Evolutionary conservation across 2,888 invertebrate species (phyloP).

Genomic region (Ochlodes sylvanus): DNA sequence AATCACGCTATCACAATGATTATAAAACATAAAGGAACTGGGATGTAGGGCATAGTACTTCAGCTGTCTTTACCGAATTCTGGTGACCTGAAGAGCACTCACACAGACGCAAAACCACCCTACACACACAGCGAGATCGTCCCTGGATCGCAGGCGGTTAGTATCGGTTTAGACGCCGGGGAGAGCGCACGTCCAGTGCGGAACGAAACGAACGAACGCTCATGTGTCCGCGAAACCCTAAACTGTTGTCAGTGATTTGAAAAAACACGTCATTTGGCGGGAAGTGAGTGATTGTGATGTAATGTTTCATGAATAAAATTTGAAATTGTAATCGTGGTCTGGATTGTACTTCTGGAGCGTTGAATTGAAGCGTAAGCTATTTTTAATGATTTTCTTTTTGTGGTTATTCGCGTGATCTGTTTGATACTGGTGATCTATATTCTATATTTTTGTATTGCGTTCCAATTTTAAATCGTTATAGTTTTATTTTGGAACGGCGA

Average conservation of each 20-base stretch:
- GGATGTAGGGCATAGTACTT: slow-evolving; percentile 68
- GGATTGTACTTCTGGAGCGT: slow-evolving; percentile 35
- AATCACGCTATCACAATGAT: neutral
- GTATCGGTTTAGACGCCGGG: slow-evolving; percentile 56
- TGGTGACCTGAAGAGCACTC: slow-evolving; percentile 73
- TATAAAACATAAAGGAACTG: slow-evolving; percentile 44
- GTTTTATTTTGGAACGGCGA: slow-evolving; percentile 27
- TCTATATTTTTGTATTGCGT: slow-evolving; percentile 31
- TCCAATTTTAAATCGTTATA: slow-evolving; percentile 29
- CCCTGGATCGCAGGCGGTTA: slow-evolving; percentile 56
- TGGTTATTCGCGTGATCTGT: slow-evolving; percentile 25
- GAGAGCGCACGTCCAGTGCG: slow-evolving; percentile 44
- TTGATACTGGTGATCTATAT: slow-evolving; percentile 29
- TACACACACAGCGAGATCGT: slow-evolving; percentile 48
- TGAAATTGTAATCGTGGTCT: slow-evolving; percentile 16
- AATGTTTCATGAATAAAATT: slow-evolving; percentile 32
- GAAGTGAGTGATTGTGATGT: slow-evolving; percentile 38
- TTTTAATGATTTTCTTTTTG: slow-evolving; percentile 43
- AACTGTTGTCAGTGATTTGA: slow-evolving; percentile 34
- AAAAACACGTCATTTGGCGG: slow-evolving; percentile 36
- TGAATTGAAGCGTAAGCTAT: slow-evolving; percentile 41
- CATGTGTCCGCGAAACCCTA: slow-evolving; percentile 30
- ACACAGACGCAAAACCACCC: slow-evolving; percentile 60
- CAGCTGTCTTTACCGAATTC: slow-evolving; percentile 74
- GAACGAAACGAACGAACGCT: slow-evolving; percentile 42